Evolutionary conservation across 2,797 vertebrate genomes (phyloP).

Genomic region (Lagodon rhomboides): DNA sequence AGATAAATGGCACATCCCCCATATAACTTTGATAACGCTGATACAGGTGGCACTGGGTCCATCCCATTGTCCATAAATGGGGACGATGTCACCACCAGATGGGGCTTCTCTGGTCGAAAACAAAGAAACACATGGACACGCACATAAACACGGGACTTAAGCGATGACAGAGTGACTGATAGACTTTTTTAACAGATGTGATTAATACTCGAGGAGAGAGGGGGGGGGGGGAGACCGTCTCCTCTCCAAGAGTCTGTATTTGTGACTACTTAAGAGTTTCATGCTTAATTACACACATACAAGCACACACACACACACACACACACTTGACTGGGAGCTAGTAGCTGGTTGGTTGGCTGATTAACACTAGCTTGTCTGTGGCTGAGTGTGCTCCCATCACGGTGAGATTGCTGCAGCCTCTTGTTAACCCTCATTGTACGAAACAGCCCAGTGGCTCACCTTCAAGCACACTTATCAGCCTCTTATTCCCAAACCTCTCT

Average conservation of each 20-base stretch:
- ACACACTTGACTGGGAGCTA: conserved; percentile 50
- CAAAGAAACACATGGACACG: conserved; percentile 31
- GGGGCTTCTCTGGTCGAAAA: conserved; percentile 53
- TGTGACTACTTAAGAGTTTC: conserved; percentile 28
- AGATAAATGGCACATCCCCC: conserved; percentile 53
- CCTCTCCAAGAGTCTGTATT: conserved; percentile 24
- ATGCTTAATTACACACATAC: conserved; percentile 48
- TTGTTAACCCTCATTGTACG: conserved; percentile 83
- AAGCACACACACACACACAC: background rate
- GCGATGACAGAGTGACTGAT: conserved; percentile 17
- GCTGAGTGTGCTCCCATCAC: conserved; percentile 66
- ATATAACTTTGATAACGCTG: conserved; percentile 54
- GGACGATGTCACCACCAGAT: conserved; percentile 55
- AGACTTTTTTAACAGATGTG: conserved; percentile 22
- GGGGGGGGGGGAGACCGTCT: background rate
- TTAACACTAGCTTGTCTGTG: conserved; percentile 61
- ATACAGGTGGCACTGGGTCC: conserved; percentile 68
- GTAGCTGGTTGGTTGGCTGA: conserved; percentile 65
- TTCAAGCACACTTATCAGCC: conserved; percentile 76
- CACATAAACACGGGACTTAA: background rate
- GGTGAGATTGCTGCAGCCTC: conserved; percentile 76
- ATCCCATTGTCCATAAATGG: conserved; percentile 40
- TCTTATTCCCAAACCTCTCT: conserved; percentile 69
- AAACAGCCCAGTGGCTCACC: conserved; percentile 75
- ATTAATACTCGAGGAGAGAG: conserved; percentile 18